These are phyloP conservation scores for Drosophila trapezifrons DNA, from an alignment of 1,140 invertebrate genomes.

Conservation along the genomic window DNA sequence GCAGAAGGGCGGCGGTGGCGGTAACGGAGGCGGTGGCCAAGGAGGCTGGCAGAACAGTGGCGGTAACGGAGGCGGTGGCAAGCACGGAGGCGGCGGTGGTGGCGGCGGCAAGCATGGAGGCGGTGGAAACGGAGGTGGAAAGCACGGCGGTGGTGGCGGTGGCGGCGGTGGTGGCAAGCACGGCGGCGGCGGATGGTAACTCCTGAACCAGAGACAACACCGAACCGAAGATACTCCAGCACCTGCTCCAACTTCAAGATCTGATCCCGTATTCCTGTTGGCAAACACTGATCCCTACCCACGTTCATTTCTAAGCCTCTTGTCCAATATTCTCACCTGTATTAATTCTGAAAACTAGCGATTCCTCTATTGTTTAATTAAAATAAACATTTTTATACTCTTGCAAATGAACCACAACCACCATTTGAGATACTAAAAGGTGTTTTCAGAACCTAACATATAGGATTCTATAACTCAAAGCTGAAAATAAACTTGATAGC, in stretches of 20 bases:
- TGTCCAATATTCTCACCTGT: background rate
- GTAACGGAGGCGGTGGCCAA: conserved; percentile 12
- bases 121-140: conserved; percentile 6
- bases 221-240: background rate
- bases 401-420: too few species aligned
- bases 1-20: background rate
- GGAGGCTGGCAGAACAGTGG: conserved; percentile 25
- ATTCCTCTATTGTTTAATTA: background rate
- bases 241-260: background rate
- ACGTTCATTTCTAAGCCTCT: background rate
- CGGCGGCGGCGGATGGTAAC: conserved; percentile 42
- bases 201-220: background rate
- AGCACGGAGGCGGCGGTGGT: conserved; percentile 11
- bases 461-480: too few species aligned
- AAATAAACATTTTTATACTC: conserved; percentile 8
- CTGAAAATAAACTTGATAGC: too few species aligned
- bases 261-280: too few species aligned
- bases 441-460: too few species aligned
- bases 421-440: too few species aligned
- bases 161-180: too few species aligned
- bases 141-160: conserved; percentile 15
- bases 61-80: conserved; percentile 7
- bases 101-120: conserved; percentile 20
- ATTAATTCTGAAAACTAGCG: background rate
- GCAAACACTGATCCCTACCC: too few species aligned